Conservation (phyloP, 2,113 vertebrate genomes). For the Columba livia region DNA sequence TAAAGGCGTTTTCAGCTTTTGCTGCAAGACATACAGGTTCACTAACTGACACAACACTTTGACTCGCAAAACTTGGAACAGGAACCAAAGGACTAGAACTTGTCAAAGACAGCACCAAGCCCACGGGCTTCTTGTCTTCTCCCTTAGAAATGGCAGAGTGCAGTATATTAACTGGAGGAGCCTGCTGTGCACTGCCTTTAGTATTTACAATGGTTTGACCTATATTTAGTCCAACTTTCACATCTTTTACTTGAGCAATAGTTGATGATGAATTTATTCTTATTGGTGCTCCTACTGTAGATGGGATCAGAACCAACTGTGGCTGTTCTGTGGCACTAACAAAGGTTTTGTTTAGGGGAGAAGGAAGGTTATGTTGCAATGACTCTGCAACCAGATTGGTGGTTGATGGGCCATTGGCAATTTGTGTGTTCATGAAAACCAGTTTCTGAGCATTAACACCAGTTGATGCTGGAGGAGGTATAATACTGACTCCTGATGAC, state of each 20-base stretch:
- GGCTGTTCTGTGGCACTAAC: conserved; percentile 74
- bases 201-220: conserved; percentile 78
- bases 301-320: conserved; percentile 79
- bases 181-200: conserved; percentile 70
- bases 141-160: conserved; percentile 73
- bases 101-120: conserved; percentile 39
- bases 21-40: conserved; percentile 53
- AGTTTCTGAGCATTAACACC: conserved; percentile 78
- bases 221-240: conserved; percentile 83
- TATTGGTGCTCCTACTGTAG: conserved; percentile 71
- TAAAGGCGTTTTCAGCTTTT: conserved; percentile 59
- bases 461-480: conserved; percentile 63
- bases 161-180: conserved; percentile 74
- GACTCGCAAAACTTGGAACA: conserved; percentile 58
- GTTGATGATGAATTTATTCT: conserved; percentile 75
- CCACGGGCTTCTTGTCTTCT: conserved; percentile 61
- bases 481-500: conserved; percentile 67
- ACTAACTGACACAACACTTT: conserved; percentile 47
- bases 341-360: conserved; percentile 66
- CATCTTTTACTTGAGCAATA: conserved; percentile 82
- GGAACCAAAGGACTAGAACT: conserved; percentile 48
- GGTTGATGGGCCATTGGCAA: conserved; percentile 65
- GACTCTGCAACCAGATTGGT: conserved; percentile 65
- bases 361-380: conserved; percentile 66
- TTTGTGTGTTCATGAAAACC: conserved; percentile 83